Evolutionary conservation across 2,797 vertebrate species (phyloP).

Genomic region (Neosalanx taihuensis): DNA sequence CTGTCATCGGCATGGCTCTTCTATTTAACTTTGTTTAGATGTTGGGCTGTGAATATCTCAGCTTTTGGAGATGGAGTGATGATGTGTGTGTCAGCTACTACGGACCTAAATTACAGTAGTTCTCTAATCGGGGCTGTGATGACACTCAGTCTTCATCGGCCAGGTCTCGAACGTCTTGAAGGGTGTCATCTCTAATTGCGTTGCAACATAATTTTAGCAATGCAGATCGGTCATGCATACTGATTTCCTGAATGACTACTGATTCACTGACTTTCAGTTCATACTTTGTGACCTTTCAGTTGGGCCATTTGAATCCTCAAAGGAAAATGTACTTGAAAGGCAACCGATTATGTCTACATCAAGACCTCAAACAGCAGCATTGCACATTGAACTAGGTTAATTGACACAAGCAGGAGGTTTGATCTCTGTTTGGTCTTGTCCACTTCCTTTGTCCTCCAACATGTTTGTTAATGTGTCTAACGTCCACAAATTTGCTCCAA

Average conservation of each 20-base stretch:
- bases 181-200: not conserved
- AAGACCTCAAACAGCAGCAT: constrained; percentile 27
- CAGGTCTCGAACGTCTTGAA: not conserved
- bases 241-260: constrained; percentile 47
- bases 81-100: not conserved
- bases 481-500: constrained; percentile 5
- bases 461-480: not conserved
- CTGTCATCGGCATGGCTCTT: constrained; percentile 77
- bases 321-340: constrained; percentile 30
- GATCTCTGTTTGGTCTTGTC: constrained; percentile 35
- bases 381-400: constrained; percentile 40
- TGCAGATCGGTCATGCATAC: not conserved
- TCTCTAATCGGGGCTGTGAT: not conserved
- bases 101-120: too few relatives aligned
- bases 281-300: constrained; percentile 56
- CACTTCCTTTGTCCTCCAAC: constrained; percentile 34
- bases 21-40: constrained; percentile 78
- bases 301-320: constrained; percentile 40
- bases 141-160: not conserved
- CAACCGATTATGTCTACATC: constrained; percentile 38
- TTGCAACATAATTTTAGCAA: not conserved
- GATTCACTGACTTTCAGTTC: constrained; percentile 50
- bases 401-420: constrained; percentile 44
- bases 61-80: not conserved
- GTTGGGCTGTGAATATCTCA: constrained; percentile 35